Percentiles rank a stretch among this genome's conserved stretches.
phyloP scores from a whole-genome alignment of 2,797 vertebrate genomes.

The Lerista edwardsae region DNA sequence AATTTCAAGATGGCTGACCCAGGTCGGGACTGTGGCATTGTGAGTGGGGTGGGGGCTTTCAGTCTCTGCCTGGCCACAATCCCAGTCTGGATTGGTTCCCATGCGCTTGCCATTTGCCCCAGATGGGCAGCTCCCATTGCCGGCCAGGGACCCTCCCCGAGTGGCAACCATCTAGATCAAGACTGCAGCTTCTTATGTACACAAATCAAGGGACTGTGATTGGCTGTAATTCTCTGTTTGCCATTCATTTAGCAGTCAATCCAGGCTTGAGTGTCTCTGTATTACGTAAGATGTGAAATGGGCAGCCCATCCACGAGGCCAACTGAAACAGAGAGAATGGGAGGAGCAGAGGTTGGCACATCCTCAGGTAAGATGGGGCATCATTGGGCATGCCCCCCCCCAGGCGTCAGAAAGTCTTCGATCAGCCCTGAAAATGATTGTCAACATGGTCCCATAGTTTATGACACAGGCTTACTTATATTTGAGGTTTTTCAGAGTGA shows the following conservation, averaged over 20 bases:
- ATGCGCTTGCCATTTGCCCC: neutral
- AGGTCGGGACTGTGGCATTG: neutral
- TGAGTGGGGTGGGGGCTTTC: too few relatives aligned
- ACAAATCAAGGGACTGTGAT: neutral
- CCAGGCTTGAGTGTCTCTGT: neutral
- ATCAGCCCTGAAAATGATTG: too few relatives aligned
- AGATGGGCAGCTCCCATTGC: too few relatives aligned
- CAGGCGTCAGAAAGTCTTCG: too few relatives aligned
- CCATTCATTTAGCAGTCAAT: neutral
- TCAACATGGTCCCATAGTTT: neutral
- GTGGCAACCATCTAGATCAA: too few relatives aligned
- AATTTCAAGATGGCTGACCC: neutral
- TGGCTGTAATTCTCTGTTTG: neutral
- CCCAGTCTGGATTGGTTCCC: neutral
- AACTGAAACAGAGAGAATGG: too few relatives aligned
- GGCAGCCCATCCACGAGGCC: neutral
- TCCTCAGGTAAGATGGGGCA: too few relatives aligned
- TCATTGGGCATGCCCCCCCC: too few relatives aligned
- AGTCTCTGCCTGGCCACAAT: neutral
- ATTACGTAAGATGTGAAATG: neutral
- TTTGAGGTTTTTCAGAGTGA: neutral
- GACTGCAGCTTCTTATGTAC: neutral
- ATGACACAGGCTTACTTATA: neutral
- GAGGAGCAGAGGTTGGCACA: too few relatives aligned
- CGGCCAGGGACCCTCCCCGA: too few relatives aligned